Evolutionary conservation across 2,797 vertebrate species (phyloP).

Genomic region (Xyrichtys novacula): DNA sequence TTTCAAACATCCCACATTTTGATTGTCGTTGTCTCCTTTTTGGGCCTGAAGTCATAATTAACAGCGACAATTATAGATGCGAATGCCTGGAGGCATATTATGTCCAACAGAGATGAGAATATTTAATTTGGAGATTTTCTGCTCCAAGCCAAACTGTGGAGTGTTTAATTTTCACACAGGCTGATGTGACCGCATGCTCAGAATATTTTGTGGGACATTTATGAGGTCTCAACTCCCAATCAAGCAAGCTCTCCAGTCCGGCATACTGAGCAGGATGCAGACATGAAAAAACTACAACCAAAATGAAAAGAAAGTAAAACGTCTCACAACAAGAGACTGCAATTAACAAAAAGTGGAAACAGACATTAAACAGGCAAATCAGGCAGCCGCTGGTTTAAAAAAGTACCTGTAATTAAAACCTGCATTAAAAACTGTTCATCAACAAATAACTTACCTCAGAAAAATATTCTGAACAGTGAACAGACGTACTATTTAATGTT

Average conservation of each 20-base stretch:
- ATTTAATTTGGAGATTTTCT: constrained; percentile 62
- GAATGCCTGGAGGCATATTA: constrained; percentile 35
- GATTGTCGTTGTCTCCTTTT: constrained; percentile 15
- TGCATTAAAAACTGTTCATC: too few species aligned
- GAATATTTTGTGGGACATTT: constrained; percentile 40
- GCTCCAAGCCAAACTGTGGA: constrained; percentile 49
- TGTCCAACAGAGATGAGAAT: constrained; percentile 46
- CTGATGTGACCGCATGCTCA: constrained; percentile 27
- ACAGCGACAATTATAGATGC: constrained; percentile 52
- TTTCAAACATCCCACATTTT: constrained; percentile 23
- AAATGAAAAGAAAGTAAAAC: background rate
- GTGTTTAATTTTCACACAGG: constrained; percentile 52
- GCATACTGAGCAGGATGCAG: background rate
- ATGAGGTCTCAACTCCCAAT: constrained; percentile 2
- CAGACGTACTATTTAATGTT: too few species aligned
- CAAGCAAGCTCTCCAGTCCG: background rate
- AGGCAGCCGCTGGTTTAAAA: too few species aligned
- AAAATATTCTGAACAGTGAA: too few species aligned
- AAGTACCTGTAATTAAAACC: too few species aligned
- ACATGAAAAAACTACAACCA: background rate
- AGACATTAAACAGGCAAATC: too few species aligned
- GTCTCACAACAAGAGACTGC: background rate
- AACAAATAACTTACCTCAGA: too few species aligned
- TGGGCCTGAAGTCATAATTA: constrained; percentile 44
- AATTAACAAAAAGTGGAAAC: too few species aligned